phyloP scores from a whole-genome alignment of 2,888 invertebrate species.

The Dusona sp. region DNA sequence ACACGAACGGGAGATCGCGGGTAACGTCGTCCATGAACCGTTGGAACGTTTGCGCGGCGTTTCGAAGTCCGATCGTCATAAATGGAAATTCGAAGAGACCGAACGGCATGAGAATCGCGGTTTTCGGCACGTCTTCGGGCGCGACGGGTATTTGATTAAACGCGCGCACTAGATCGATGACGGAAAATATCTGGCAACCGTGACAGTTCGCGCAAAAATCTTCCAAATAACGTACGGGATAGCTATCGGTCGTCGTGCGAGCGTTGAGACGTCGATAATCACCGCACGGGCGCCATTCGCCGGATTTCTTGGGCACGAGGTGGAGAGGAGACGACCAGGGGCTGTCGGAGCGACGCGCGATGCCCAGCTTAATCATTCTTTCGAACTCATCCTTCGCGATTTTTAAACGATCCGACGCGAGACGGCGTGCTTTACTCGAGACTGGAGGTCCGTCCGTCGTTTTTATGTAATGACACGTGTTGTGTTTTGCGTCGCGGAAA shows the following conservation, averaged over 20 bases:
- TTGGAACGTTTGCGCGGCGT: slow-evolving; percentile 8
- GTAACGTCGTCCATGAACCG: background rate
- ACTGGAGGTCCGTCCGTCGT: slow-evolving; percentile 65
- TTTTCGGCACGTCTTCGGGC: background rate
- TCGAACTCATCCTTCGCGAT: background rate
- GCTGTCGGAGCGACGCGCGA: background rate
- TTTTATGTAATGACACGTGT: slow-evolving; percentile 72
- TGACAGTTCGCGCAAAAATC: slow-evolving; percentile 3
- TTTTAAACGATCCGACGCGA: slow-evolving; percentile 7
- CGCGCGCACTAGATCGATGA: background rate
- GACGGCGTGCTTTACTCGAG: slow-evolving; percentile 5
- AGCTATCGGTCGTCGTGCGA: background rate
- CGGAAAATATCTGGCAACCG: slow-evolving; percentile 1
- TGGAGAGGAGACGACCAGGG: slow-evolving; percentile 7
- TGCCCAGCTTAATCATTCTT: slow-evolving; percentile 15
- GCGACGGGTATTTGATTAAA: slow-evolving; percentile 8
- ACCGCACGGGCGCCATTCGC: slow-evolving; percentile 10
- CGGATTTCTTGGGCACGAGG: background rate
- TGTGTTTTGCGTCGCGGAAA: slow-evolving; percentile 53
- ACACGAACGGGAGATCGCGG: background rate
- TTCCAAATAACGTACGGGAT: background rate
- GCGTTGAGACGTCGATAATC: background rate
- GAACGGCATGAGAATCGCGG: background rate
- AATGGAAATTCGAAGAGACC: background rate
- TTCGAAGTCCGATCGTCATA: background rate